Evolutionary conservation across 2,113 vertebrate species (phyloP).

Genomic region (Misgurnus mizolepis): DNA sequence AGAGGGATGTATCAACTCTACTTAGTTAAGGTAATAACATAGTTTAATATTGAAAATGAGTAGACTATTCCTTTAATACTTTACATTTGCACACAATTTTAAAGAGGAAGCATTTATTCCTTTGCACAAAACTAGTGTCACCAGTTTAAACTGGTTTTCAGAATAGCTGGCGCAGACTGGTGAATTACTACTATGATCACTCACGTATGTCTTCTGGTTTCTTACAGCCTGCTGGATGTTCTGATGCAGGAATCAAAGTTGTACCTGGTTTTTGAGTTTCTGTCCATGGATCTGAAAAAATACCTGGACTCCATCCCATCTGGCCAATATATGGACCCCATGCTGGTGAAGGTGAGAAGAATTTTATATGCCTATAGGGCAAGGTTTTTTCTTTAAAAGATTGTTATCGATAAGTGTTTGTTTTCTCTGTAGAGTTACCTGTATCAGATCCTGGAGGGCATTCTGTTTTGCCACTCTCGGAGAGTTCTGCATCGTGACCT

Average conservation of each 20-base stretch:
- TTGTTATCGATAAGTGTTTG: background rate
- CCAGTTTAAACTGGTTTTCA: no score
- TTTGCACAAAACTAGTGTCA: no score
- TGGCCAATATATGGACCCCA: constrained; percentile 89
- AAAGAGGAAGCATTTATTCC: no score
- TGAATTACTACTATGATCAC: no score
- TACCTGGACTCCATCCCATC: constrained; percentile 93
- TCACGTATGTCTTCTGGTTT: background rate
- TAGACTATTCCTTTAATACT: no score
- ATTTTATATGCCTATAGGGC: background rate
- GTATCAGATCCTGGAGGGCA: constrained; percentile 96
- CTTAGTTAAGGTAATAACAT: no score
- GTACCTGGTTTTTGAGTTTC: constrained; percentile 97
- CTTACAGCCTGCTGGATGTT: constrained; percentile 89
- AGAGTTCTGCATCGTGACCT: constrained; percentile 94
- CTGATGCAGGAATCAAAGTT: constrained; percentile 96
- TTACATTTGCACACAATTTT: no score
- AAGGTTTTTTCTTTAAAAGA: background rate
- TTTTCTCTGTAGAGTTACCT: constrained; percentile 85
- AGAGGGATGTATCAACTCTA: no score
- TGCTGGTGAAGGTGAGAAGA: constrained; percentile 86
- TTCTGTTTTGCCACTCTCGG: constrained; percentile 95
- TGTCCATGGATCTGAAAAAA: constrained; percentile 99
- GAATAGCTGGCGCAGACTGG: no score
- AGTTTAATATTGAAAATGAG: no score